A percentile compares a stretch with the other conserved stretches of the same genome.
Evolutionary conservation across 1,140 invertebrate species (phyloP).

Genomic region (Dendrolimus kikuchii): DNA sequence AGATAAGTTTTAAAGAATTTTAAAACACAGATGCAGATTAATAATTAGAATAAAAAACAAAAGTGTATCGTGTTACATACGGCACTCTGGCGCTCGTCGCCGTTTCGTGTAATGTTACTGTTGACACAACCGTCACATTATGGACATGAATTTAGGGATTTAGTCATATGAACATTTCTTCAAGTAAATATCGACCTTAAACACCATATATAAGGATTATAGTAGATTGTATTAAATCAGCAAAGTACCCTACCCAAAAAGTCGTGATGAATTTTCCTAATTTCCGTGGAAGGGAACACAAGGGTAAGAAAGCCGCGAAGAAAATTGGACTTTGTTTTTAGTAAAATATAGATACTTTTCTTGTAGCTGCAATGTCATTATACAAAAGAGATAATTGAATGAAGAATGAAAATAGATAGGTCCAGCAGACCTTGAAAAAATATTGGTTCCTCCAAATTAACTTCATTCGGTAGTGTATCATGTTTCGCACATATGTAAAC

Average conservation of each 20-base stretch:
- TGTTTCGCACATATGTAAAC: neutral
- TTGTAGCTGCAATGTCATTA: too few relatives aligned
- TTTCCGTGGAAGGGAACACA: too few relatives aligned
- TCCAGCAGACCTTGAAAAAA: slow-evolving; percentile 1
- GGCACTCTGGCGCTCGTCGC: slow-evolving; percentile 30
- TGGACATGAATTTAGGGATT: slow-evolving; percentile 27
- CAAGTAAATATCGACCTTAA: too few relatives aligned
- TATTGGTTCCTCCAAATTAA: slow-evolving; percentile 1
- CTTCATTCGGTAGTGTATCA: slow-evolving; percentile 2
- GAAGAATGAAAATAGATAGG: neutral
- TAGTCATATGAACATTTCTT: neutral
- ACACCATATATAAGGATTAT: too few relatives aligned
- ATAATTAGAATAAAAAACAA: slow-evolving; percentile 3
- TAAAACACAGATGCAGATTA: slow-evolving; percentile 23
- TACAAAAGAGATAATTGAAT: too few relatives aligned
- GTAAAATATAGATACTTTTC: too few relatives aligned
- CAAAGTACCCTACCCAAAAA: too few relatives aligned
- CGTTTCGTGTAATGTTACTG: slow-evolving; percentile 32
- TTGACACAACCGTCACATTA: slow-evolving; percentile 48
- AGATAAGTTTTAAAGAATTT: neutral
- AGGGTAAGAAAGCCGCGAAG: too few relatives aligned
- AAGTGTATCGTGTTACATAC: slow-evolving; percentile 32
- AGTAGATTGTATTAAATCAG: too few relatives aligned
- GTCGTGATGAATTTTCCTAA: too few relatives aligned
- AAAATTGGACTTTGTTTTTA: too few relatives aligned